Conservation (phyloP, 1,140 invertebrate species). For the Neomicropteryx cornuta region DNA sequence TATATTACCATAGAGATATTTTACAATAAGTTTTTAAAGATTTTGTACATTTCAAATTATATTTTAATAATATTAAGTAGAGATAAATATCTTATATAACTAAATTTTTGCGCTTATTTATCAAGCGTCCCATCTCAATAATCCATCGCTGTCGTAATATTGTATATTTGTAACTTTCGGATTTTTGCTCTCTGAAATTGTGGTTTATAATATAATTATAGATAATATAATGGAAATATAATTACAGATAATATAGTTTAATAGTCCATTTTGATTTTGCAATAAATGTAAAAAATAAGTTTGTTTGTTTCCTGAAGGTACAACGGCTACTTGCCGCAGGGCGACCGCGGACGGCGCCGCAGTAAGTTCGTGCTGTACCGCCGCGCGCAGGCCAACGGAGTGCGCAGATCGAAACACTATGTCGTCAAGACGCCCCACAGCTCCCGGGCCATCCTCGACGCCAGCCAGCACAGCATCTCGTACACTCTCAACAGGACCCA, state of each 20-base stretch:
- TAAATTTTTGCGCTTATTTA: too few species aligned
- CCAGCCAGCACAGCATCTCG: constrained; percentile 88
- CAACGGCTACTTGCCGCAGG: constrained; percentile 88
- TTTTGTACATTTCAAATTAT: too few species aligned
- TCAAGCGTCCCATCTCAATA: too few species aligned
- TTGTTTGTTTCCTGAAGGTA: constrained; percentile 80
- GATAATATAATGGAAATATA: constrained; percentile 8
- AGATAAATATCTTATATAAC: too few species aligned
- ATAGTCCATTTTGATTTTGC: neutral
- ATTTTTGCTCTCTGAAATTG: constrained; percentile 14
- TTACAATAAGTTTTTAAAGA: too few species aligned
- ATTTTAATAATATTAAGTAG: too few species aligned
- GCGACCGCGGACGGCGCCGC: constrained; percentile 80
- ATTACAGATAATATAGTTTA: too few species aligned
- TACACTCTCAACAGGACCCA: constrained; percentile 94
- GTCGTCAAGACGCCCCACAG: constrained; percentile 84
- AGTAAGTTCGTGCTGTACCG: constrained; percentile 91
- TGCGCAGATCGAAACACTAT: constrained; percentile 90
- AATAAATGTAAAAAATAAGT: neutral
- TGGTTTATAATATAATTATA: constrained; percentile 16
- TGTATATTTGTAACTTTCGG: too few species aligned
- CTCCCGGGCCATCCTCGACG: constrained; percentile 85
- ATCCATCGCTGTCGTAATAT: too few species aligned
- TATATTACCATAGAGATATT: too few species aligned
- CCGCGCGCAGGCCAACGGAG: constrained; percentile 77